Evolutionary conservation across 23 tunicate genomes (phyloP), one percentile per base, ranked within the genome.

Genomic region (Ciona savignyi): DNA sequence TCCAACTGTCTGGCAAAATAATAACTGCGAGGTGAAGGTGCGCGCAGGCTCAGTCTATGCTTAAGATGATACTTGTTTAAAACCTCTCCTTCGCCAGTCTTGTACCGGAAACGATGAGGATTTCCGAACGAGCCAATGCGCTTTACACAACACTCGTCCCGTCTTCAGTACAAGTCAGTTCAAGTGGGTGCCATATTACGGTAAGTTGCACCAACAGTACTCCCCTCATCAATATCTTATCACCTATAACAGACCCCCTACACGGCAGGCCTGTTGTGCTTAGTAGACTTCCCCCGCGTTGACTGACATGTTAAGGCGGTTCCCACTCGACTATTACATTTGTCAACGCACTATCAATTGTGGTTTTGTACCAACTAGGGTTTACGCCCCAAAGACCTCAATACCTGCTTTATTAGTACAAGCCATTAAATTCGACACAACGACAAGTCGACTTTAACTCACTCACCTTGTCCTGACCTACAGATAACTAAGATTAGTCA

Each of bases 131-230:
- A 32, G 23, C 27, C 96, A 89, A 62, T 89, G 96, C 63, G n/a
- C 85, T 6, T 70, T 61, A 62, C 70, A 42, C 63, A 67, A 89
- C 73, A 30, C 51, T 20, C 32, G 68, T 4, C 70, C 27, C 0
- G 65, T 68, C 4, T 83, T 77, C 62, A 31, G 60, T 23, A 9
- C 66, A 0, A 34, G 60, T 9, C 73, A 68, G 30, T 74, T 83
- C 62, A 67, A 63, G 30, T 89, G 96, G 96, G 66, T 67, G 1
- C 90, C 89, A 1, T 83, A 82, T 73, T 77, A 77, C 62, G 84
- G 96, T 89, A 62, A 72, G 82, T 15, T 42, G 56, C 15, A 11
- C 6, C 20, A 25, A 22, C 21, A 22, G 28, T 6, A 30, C 74
- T 27, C 56, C 56, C 56, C 15, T 9, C 15, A 42, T 42, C 56